Evolutionary conservation across 2,888 invertebrate genomes (phyloP).

Genomic region (Elgonia sp.): DNA sequence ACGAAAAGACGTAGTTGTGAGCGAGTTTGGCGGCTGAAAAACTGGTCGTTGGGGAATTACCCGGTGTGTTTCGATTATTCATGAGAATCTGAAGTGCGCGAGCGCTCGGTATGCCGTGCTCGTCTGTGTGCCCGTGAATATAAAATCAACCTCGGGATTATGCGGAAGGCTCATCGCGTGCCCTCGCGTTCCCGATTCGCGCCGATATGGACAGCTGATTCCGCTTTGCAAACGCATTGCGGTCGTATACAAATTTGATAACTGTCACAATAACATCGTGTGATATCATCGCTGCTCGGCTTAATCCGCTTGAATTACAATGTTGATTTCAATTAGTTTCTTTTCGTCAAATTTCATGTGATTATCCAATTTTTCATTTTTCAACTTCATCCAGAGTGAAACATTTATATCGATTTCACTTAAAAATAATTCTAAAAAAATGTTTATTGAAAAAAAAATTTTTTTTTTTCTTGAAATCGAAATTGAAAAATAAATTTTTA

Average conservation of each 20-base stretch:
- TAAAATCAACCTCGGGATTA: slow-evolving; percentile 80
- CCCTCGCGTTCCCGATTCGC: slow-evolving; percentile 74
- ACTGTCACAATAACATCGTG: slow-evolving; percentile 62
- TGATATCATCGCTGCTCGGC: slow-evolving; percentile 36
- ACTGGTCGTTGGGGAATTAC: slow-evolving; percentile 79
- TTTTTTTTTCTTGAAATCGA: no score
- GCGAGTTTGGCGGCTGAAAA: slow-evolving; percentile 72
- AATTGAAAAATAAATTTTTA: no score
- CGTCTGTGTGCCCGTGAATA: slow-evolving; percentile 77
- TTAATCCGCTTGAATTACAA: slow-evolving; percentile 23
- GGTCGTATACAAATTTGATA: slow-evolving; percentile 70
- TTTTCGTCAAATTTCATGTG: not conserved
- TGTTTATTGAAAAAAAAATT: no score
- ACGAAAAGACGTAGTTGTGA: slow-evolving; percentile 53
- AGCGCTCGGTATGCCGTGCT: slow-evolving; percentile 63
- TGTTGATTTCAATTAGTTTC: slow-evolving; percentile 33
- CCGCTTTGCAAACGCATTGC: slow-evolving; percentile 63
- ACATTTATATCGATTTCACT: not conserved
- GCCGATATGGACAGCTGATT: slow-evolving; percentile 72
- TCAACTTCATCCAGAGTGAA: not conserved
- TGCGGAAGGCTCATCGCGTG: slow-evolving; percentile 76
- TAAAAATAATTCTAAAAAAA: not conserved
- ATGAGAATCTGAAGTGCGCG: slow-evolving; percentile 77
- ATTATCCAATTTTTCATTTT: not conserved
- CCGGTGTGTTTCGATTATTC: slow-evolving; percentile 77